Evolutionary conservation across 1,140 invertebrate genomes (phyloP), one percentile per base, ranked within the genome.

Genomic region (Paraescarpia echinospica): DNA sequence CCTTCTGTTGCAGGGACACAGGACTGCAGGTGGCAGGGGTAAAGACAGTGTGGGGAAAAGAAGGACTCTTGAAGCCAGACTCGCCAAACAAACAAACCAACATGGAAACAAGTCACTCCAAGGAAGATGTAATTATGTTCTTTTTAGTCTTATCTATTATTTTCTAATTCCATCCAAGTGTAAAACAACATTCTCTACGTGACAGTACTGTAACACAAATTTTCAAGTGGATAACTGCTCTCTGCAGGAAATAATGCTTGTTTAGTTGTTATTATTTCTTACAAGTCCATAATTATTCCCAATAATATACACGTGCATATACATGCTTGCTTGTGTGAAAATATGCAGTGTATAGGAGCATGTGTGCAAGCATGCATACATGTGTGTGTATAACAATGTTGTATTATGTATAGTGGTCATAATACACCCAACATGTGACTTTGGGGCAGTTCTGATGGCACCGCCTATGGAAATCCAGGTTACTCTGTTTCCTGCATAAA

Each of bases 11-110:
- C 59, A 77, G 59, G 27, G 59, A 77, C 8, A 14, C 59, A 9
- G 35, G 35, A 1, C 35, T 91, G 14, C 33, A 91, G 91, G 51
- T 91, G 91, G 51, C 35, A 5, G 34, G 91, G 33, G 91, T 91
- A 18, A 91, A 31, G 34, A 41, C 8, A 12, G 91, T 91, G 91
- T 91, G 91, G 91, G 91, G 91, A 5, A 91, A 91, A 31, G 91
- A 91, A 4, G 91, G 91, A 18, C 35, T 91, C 5, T 14, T 91
- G 33, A 48, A 91, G 35, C 5, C 33, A 91, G 34, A 22, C 33
- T n/a, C 33, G 9, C 8, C 35, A 48, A 48, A 91, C 31, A 48
- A 0, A 34, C 34, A 35, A 27, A 59, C 35, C 33, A 33, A 48
- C 51, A 33, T 33, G 14, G 91, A 91, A 14, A 41, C 9, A 34